Conservation (phyloP, 2,888 invertebrate genomes). For the Halictus ligatus region DNA sequence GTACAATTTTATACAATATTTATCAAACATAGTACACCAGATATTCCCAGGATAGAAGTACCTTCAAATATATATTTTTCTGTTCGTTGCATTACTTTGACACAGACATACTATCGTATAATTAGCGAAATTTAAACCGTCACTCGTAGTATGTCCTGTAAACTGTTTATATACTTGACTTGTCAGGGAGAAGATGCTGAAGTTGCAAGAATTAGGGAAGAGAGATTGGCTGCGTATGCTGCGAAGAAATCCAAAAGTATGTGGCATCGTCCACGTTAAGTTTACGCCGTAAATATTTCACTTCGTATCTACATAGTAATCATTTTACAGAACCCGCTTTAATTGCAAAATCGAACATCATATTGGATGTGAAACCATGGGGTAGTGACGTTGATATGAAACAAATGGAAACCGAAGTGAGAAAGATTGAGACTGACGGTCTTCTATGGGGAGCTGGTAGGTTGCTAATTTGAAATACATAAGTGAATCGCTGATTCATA, state of each 20-base stretch:
- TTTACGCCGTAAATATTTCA: neutral
- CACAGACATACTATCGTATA: constrained; percentile 28
- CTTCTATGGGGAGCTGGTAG: constrained; percentile 95
- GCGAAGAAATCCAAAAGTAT: constrained; percentile 96
- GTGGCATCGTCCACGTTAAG: constrained; percentile 59
- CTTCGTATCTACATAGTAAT: neutral
- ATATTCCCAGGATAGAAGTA: constrained; percentile 77
- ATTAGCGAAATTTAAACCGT: constrained; percentile 33
- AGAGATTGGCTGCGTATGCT: constrained; percentile 94
- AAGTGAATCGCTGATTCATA: neutral
- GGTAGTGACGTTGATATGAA: constrained; percentile 97
- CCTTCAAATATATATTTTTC: constrained; percentile 50
- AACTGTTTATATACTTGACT: constrained; percentile 58
- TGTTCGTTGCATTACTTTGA: constrained; percentile 36
- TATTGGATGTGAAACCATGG: constrained; percentile 97
- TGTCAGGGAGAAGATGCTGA: constrained; percentile 89
- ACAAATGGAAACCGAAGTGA: constrained; percentile 92
- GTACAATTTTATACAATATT: constrained; percentile 46
- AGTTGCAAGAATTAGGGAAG: constrained; percentile 91
- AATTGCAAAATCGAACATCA: constrained; percentile 97
- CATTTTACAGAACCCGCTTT: constrained; percentile 89
- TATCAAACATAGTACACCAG: constrained; percentile 75
- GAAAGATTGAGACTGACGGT: constrained; percentile 92
- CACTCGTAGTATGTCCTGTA: constrained; percentile 31
- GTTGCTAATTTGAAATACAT: constrained; percentile 59